These are phyloP conservation scores for Ailuropoda melanoleuca DNA, from an alignment of 2,113 vertebrate species.

Conservation along the genomic window DNA sequence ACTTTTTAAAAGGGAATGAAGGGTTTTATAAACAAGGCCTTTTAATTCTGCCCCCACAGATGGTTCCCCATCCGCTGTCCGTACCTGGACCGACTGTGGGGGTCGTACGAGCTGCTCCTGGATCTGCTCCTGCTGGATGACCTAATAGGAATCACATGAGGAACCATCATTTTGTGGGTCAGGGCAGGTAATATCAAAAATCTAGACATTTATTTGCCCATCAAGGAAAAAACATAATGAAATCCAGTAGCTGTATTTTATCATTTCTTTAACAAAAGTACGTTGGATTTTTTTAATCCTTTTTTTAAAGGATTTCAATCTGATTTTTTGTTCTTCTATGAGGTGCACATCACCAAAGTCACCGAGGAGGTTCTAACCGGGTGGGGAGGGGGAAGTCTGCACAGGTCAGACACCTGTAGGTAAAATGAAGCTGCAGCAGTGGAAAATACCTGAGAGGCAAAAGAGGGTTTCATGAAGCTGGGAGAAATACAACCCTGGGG, in stretches of 20 bases:
- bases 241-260: neutral
- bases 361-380: neutral
- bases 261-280: neutral
- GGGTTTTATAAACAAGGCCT: neutral
- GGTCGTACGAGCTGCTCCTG: conserved; percentile 90
- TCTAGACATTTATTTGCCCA: conserved; percentile 23
- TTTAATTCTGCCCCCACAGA: neutral
- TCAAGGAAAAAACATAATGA: conserved; percentile 15
- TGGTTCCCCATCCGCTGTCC: conserved; percentile 9
- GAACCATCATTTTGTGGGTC: neutral
- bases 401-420: neutral
- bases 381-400: neutral
- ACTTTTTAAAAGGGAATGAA: neutral
- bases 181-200: neutral
- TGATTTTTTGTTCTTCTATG: neutral
- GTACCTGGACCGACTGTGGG: conserved; percentile 92
- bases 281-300: neutral
- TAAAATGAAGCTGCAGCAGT: neutral
- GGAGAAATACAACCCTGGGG: neutral
- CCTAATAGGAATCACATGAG: conserved; percentile 79
- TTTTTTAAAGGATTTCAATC: neutral
- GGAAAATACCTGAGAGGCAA: neutral
- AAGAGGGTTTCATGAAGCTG: neutral
- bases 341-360: neutral
- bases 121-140: conserved; percentile 94